Evolutionary conservation across 1,140 invertebrate genomes (phyloP).

Genomic region (Zaprionus vittiger): DNA sequence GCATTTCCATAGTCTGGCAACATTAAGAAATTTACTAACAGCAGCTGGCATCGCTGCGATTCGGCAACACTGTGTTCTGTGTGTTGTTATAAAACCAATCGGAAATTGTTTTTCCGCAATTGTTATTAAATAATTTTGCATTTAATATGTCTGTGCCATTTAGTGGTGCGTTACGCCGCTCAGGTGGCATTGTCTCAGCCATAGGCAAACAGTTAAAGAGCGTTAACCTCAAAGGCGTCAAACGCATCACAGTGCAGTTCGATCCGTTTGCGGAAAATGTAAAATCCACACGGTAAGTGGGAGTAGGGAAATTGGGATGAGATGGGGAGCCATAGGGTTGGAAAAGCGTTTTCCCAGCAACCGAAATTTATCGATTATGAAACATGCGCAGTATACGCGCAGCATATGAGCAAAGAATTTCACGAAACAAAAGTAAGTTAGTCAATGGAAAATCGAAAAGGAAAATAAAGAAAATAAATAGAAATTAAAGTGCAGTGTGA

Average conservation of each 20-base stretch:
- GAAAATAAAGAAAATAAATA: slow-evolving; percentile 34
- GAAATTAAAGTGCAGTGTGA: slow-evolving; percentile 57
- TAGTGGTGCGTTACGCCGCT: slow-evolving; percentile 87
- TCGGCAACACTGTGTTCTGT: slow-evolving; percentile 23
- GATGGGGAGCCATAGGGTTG: slow-evolving; percentile 41
- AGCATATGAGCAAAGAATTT: slow-evolving; percentile 63
- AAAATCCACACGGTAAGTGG: slow-evolving; percentile 88
- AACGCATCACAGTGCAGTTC: slow-evolving; percentile 90
- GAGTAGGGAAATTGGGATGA: not conserved
- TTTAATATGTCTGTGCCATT: slow-evolving; percentile 88
- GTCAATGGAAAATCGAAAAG: slow-evolving; percentile 22
- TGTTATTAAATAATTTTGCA: slow-evolving; percentile 10
- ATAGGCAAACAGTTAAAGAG: slow-evolving; percentile 88
- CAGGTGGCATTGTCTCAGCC: slow-evolving; percentile 87
- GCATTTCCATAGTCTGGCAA: not conserved
- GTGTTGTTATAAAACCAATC: slow-evolving; percentile 55
- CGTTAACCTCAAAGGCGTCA: slow-evolving; percentile 92
- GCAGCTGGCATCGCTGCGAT: slow-evolving; percentile 11
- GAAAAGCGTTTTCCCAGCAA: slow-evolving; percentile 71
- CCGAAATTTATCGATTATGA: slow-evolving; percentile 65
- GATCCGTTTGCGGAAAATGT: slow-evolving; percentile 92
- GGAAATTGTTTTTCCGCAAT: slow-evolving; percentile 26
- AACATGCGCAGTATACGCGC: slow-evolving; percentile 68
- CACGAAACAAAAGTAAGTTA: slow-evolving; percentile 58
- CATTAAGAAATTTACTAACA: not conserved